Evolutionary conservation across 2,113 vertebrate genomes (phyloP), one percentile per base, ranked within the genome.

Genomic region (Oxygymnocypris stewartii): DNA sequence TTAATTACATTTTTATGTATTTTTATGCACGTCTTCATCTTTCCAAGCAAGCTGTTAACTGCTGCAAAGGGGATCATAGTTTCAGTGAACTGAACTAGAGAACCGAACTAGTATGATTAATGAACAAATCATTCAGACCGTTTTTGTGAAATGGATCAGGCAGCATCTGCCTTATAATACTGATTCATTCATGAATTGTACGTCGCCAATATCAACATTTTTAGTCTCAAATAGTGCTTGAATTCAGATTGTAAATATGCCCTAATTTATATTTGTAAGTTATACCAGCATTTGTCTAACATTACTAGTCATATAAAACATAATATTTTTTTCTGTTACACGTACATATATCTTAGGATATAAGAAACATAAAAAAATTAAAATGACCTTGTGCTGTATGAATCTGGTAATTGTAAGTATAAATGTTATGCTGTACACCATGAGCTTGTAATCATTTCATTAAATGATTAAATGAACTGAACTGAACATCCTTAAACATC

Each of bases 381-480:
- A 71, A 40, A 20, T 40, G 37, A 42, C 37, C 37, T 73, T 73
- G 4, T 42, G 18, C 16, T 18, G 14, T 69, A 16, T 35, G 3
- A 69, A 69, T 71, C 67, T 18, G 35, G 14, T 37, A 71, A 71
- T 71, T 37, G 31, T 37, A 71, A 71, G 31, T 7, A 71, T 71
- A 71, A 0, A 71, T 37, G 40, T 71, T 37, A 31, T 75, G 10
- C 37, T 35, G 16, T 20, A 28, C 13, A 59, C 1, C 20, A 78
- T 31, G 14, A 54, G 47, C 25, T 54, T 42, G 2, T 16, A 2
- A 51, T 79, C 18, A 40, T 40, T 65, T 49, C 16, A 69, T 51
- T 82, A 5, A n/a, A n/a, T n/a, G n/a, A n/a, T n/a, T 20, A 82
- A 31, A 35, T 35, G 28, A 79, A 80, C 63, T 49, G 42, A 82